phyloP scores from a whole-genome alignment of 2,888 invertebrate genomes.

The Xanthostigma xanthostigma region DNA sequence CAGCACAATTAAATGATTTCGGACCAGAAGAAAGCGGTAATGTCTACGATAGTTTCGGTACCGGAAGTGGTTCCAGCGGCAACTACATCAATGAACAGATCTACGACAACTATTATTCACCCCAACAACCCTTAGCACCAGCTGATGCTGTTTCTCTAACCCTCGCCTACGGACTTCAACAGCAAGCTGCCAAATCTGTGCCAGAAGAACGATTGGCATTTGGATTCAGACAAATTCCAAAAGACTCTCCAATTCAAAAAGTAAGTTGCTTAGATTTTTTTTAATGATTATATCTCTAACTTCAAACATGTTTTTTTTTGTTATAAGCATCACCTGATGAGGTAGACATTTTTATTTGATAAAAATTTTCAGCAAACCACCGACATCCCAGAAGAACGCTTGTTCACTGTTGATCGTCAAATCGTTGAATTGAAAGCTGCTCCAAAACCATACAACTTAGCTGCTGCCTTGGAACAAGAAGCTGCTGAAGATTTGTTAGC shows the following conservation, averaged over 20 bases:
- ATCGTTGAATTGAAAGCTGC: conserved; percentile 32
- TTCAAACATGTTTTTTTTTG: no score
- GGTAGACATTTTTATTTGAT: background rate
- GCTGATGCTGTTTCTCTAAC: conserved; percentile 35
- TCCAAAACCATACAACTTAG: conserved; percentile 1
- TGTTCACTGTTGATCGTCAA: conserved; percentile 33
- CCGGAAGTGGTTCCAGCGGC: background rate
- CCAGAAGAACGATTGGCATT: conserved; percentile 35
- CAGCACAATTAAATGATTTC: conserved; percentile 4
- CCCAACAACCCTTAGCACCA: conserved; percentile 16
- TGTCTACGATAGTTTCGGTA: conserved; percentile 4
- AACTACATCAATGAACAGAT: conserved; percentile 6
- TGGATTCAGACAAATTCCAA: conserved; percentile 34
- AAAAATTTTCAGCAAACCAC: conserved; percentile 12
- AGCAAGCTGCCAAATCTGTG: conserved; percentile 23
- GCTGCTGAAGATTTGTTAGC: conserved; percentile 20
- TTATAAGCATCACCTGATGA: no score
- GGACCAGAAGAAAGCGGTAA: conserved; percentile 6
- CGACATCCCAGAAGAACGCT: conserved; percentile 33
- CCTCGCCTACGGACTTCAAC: conserved; percentile 28
- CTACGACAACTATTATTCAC: conserved; percentile 6
- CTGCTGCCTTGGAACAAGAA: conserved; percentile 20
- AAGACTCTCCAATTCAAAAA: conserved; percentile 22
- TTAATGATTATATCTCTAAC: background rate
- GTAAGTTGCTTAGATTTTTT: conserved; percentile 5